Conservation (phyloP, 2,113 vertebrate genomes). For the Grammomys surdaster region DNA sequence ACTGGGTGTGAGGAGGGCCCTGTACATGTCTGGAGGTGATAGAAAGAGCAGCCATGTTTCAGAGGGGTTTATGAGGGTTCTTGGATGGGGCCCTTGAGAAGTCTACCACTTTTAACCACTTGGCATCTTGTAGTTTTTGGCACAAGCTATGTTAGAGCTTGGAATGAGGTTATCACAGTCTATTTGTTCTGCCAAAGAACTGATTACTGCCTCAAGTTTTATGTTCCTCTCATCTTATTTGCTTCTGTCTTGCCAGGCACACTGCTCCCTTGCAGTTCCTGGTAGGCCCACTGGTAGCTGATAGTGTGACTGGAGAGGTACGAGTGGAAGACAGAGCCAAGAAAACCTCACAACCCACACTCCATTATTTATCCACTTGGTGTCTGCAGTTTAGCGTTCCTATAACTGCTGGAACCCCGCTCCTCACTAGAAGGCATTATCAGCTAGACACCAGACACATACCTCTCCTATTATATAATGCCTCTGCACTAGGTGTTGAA, state of each 20-base stretch:
- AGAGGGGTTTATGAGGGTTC: slow-evolving; percentile 61
- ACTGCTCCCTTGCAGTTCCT: slow-evolving; percentile 5
- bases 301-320: neutral
- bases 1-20: neutral
- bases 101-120: slow-evolving; percentile 68
- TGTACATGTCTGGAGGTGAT: slow-evolving; percentile 56
- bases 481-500: neutral
- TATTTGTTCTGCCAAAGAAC: slow-evolving; percentile 71
- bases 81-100: slow-evolving; percentile 52
- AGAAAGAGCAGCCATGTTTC: slow-evolving; percentile 52
- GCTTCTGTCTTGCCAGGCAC: slow-evolving; percentile 24
- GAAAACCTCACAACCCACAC: slow-evolving; percentile 49
- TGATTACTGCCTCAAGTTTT: slow-evolving; percentile 48
- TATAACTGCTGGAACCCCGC: neutral
- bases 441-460: slow-evolving; percentile 17
- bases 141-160: slow-evolving; percentile 58
- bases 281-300: slow-evolving; percentile 6
- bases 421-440: slow-evolving; percentile 39
- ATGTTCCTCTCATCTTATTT: slow-evolving; percentile 32
- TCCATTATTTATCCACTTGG: slow-evolving; percentile 28
- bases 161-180: slow-evolving; percentile 67
- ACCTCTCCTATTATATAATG: slow-evolving; percentile 51
- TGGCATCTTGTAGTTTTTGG: slow-evolving; percentile 75
- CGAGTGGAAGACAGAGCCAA: neutral
- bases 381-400: slow-evolving; percentile 23